Base-by-base conservation (phyloP, 2,797 vertebrate species). In the Lateolabrax maculatus region DNA sequence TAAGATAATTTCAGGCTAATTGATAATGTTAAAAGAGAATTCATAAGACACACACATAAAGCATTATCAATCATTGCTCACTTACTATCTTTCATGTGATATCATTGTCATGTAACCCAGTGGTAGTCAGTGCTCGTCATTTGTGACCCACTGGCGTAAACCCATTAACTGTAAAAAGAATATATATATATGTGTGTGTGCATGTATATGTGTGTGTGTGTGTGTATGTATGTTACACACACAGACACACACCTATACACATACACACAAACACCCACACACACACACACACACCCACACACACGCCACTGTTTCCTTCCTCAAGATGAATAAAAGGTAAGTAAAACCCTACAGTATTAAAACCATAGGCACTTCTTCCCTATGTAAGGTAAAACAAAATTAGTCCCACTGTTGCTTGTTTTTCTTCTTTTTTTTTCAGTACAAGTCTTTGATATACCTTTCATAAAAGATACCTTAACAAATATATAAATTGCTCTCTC, bases 71-170 rank as follows among this genome's bases (percentile, higher is more conserved):
- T 48, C 21, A 27, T 52, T 49, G 23, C 46, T 84, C 66, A 68
- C 58, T 29, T 49, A 53, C 71, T 25, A 29, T 71, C 79, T 74
- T 83, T 53, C 25, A 66, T 55, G 53, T 27, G 13, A 18, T 51
- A 44, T 72, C 39, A 53, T 9, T 70, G 18, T 62, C n/a, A 12
- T 6, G 75, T 83, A 81, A 90, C 85, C 80, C 74, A 67, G 64
- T 43, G 68, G 48, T 21, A 11, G 77, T 80, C 67, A 80, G 76
- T 68, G 79, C 37, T 77, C 58, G 37, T 61, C 72, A 19, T 48
- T 18, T 57, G 43, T 23, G 74, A 83, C 75, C 58, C 68, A 73
- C 75, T 62, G 74, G 71, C 71, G 86, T 88, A 90, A 90, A 93
- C 86, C 58, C 9, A 49, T 15, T 61, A 41, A 72, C 75, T 72